Evolutionary conservation across 2,888 invertebrate genomes (phyloP), one percentile per base, ranked within the genome.

Genomic region (Andrena chrysosceles): DNA sequence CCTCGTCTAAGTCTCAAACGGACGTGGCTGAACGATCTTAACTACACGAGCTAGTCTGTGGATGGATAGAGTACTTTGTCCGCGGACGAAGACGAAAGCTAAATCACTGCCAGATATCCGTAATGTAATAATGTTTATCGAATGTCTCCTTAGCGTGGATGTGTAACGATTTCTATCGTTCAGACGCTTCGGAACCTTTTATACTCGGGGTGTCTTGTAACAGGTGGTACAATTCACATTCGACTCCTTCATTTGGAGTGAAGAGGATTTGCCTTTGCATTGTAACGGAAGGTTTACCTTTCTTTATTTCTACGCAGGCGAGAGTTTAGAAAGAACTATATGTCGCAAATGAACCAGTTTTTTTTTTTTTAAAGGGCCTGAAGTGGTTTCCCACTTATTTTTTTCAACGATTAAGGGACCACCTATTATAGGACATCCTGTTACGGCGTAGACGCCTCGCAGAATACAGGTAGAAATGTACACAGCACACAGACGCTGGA

Each of bases 381-480:
- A 33, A 23, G 10, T 26, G 23, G 26, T 56, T 26, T 23, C 10
- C 23, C 2, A 23, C 23, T 56, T 16, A 16, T 16, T 42, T 16
- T 4, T 42, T 42, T 13, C 16, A 42, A 16, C 42, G 56, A 56
- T 23, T 56, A 13, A 23, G 13, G 8, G 3, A 26, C 26, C 63
- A 23, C 2, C 42, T 13, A n/a, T 26, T 48, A 6, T n/a, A 42
- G 42, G n/a, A 48, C 69, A 42, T 20, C n/a, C 35, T 42, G 69
- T 29, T 16, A n/a, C 62, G 63, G 52, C 42, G 52, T 6, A 66
- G 42, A 16, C 23, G 16, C 49, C 64, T 31, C 60, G 75, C 23
- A 71, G 49, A 29, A 83, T 84, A 80, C 83, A 84, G 79, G 83
- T 79, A 84, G 75, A 63, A 64, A 63, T 35, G 29, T 70, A 75